A percentile compares a stretch with the other conserved stretches of the same genome.
Evolutionary conservation across 2,797 vertebrate genomes (phyloP).

Genomic region (Poecilia picta): DNA sequence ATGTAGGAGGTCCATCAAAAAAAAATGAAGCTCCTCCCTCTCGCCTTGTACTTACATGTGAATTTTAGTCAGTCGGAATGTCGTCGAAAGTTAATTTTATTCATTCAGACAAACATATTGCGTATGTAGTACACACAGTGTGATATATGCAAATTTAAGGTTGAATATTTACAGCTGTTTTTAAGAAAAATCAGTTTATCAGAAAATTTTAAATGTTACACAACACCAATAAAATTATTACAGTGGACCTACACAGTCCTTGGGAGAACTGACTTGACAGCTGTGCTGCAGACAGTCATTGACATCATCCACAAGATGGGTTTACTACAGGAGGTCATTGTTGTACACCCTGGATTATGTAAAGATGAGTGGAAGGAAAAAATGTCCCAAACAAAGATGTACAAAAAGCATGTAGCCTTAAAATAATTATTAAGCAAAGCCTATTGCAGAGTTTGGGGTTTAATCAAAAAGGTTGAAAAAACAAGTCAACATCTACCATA

Average conservation of each 20-base stretch:
- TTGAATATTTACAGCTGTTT: not conserved
- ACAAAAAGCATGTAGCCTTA: not conserved
- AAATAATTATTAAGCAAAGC: not conserved
- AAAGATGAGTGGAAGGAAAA: not conserved
- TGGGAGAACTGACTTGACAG: not conserved
- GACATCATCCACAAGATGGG: not conserved
- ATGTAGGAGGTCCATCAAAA: not conserved
- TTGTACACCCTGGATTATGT: not conserved
- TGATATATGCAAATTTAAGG: not conserved
- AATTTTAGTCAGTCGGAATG: not conserved
- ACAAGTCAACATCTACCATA: not conserved
- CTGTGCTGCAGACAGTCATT: not conserved
- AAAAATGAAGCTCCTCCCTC: not conserved
- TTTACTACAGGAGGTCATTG: not conserved
- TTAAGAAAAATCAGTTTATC: not conserved
- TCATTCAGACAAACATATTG: not conserved
- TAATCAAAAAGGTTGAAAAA: not conserved
- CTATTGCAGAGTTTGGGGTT: not conserved
- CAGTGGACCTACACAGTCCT: not conserved
- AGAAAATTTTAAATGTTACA: not conserved
- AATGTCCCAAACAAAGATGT: not conserved
- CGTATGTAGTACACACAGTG: not conserved
- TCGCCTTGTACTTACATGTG: not conserved
- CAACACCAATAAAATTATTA: not conserved
- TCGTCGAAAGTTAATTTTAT: not conserved